Base-by-base conservation (phyloP, 1,140 invertebrate genomes). In the Drosophila kurseongensis region DNA sequence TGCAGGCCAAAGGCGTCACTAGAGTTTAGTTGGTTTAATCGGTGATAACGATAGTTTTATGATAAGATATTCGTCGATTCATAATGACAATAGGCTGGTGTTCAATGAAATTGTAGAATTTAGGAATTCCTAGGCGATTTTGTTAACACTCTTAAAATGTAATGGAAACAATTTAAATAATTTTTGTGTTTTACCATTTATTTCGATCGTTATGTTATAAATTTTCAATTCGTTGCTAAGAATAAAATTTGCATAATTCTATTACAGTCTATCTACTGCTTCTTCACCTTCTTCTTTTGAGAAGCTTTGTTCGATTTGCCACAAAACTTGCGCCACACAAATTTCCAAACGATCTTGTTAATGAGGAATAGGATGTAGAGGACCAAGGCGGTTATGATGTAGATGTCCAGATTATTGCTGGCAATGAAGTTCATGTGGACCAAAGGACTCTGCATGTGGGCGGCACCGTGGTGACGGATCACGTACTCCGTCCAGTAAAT, bases 381-480 rank as follows among this genome's bases (percentile, higher is more conserved):
- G 7, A 68, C 45, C 6, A 71, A 16, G 3, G 45, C 52, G 0
- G 78, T 12, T 1, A 90, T 29, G 6, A 55, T n/a, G 35, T 68
- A 86, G 13, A 89, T 41, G 55, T 92, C 92, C 44, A 92, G 23
- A 44, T 77, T 80, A 27, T 59, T 57, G 18, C 48, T 61, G n/a
- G 85, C 67, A 3, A 91, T 23, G 16, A 56, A 56, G 44, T 56
- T 82, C 91, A 92, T 80, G 18, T 90, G 80, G 0, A 92, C 71
- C n/a, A 84, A 65, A 0, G 93, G 90, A 56, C 92, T 92, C 57
- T 92, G 90, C 45, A 94, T 91, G 54, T 93, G 93, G 0, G 75
- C 57, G 8, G 93, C 93, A 16, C 93, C 93, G 59, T 92, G 91
- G 75, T 94, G 92, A 35, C 93, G 83, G 10, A 94, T 50, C 1